A percentile compares a stretch with the other conserved stretches of the same genome.
Conservation (phyloP, 2,113 vertebrate genomes). For the Orcinus orca region DNA sequence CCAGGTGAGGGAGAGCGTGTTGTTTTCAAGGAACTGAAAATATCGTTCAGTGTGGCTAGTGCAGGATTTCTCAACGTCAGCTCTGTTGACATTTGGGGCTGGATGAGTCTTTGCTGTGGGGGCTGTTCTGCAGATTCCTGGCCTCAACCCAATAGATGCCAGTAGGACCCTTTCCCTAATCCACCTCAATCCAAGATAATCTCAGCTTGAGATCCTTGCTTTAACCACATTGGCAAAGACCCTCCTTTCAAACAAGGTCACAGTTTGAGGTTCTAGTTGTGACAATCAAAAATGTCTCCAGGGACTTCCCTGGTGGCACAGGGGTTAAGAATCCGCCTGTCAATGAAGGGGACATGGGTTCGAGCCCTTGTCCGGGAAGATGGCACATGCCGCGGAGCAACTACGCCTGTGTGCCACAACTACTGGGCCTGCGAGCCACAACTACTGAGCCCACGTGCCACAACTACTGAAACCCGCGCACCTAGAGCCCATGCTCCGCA, state of each 20-base stretch:
- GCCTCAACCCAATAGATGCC: neutral
- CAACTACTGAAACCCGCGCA: too few relatives aligned
- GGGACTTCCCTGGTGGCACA: too few relatives aligned
- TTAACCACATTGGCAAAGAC: neutral
- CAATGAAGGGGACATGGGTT: too few relatives aligned
- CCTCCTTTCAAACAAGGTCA: neutral
- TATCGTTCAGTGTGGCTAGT: too few relatives aligned
- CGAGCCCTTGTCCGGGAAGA: too few relatives aligned
- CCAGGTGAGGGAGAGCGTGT: neutral
- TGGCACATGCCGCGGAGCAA: too few relatives aligned
- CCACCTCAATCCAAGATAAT: neutral
- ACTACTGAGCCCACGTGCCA: too few relatives aligned
- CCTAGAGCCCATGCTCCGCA: too few relatives aligned
- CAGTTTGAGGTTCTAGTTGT: neutral
- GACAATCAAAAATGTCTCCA: neutral
- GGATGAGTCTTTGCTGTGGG: neutral
- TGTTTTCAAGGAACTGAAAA: neutral
- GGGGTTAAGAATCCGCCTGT: too few relatives aligned
- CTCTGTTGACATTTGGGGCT: neutral
- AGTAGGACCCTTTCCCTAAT: neutral
- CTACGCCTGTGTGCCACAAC: too few relatives aligned
- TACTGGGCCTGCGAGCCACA: too few relatives aligned
- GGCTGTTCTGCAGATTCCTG: neutral
- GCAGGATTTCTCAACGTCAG: fast-evolving
- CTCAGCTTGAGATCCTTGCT: neutral